Conservation (phyloP, 2,888 invertebrate species). For the Acrobeloides nanus region DNA sequence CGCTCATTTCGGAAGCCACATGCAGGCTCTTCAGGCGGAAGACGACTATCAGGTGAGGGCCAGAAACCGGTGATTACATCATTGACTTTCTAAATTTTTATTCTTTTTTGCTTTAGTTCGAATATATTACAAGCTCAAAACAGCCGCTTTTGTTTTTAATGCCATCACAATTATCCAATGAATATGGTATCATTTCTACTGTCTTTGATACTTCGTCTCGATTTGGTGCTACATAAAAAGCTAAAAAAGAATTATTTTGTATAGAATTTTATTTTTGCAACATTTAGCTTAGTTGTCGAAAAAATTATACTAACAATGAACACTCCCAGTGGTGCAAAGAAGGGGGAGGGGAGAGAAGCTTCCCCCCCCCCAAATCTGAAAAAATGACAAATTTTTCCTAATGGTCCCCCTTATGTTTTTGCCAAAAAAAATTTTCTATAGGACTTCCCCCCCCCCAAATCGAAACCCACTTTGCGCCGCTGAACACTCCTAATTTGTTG, state of each 20-base stretch:
- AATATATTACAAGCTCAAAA: constrained; percentile 32
- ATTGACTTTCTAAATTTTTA: constrained; percentile 28
- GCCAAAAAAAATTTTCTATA: no score
- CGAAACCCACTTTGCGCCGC: no score
- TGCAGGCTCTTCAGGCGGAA: constrained; percentile 41
- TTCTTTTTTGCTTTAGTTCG: not conserved
- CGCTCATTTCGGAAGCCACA: constrained; percentile 47
- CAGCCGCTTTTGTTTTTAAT: constrained; percentile 38
- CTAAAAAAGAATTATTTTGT: constrained; percentile 16
- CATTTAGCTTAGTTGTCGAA: no score
- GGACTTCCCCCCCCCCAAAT: no score
- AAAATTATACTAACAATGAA: no score
- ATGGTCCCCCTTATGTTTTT: no score
- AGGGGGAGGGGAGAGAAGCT: no score
- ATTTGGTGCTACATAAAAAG: constrained; percentile 47
- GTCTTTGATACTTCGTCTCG: constrained; percentile 49
- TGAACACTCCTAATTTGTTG: no score
- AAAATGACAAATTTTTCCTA: no score
- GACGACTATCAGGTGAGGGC: constrained; percentile 40
- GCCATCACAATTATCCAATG: constrained; percentile 41
- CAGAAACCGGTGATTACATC: constrained; percentile 49
- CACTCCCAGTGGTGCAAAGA: no score
- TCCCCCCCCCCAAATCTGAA: no score
- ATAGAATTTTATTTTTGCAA: not conserved
- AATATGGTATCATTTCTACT: constrained; percentile 40